A percentile compares a stretch with the other conserved stretches of the same genome.
Evolutionary conservation across 2,113 vertebrate species (phyloP).

Genomic region (Uropsilus gracilis): DNA sequence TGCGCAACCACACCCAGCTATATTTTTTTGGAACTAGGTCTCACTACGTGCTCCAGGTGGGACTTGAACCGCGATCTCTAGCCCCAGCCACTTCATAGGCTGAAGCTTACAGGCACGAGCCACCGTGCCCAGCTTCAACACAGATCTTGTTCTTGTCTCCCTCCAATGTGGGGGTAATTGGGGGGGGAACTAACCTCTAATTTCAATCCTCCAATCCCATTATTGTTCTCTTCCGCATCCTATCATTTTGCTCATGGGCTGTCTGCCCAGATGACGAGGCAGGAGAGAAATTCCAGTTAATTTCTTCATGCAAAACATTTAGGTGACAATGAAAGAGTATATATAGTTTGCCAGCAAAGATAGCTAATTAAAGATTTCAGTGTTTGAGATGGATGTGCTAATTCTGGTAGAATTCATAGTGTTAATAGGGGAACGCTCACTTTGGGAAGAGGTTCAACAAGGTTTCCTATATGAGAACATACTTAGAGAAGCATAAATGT

Average conservation of each 20-base stretch:
- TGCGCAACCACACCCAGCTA: too few species aligned
- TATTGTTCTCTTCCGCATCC: not conserved
- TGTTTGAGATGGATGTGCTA: not conserved
- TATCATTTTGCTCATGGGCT: not conserved
- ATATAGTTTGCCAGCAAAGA: not conserved
- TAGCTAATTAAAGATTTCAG: not conserved
- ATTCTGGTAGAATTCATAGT: not conserved
- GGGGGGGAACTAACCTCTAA: not conserved
- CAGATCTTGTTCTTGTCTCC: not conserved
- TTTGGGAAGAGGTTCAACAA: not conserved
- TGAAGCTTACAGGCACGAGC: too few species aligned
- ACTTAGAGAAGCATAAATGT: not conserved
- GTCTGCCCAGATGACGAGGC: not conserved
- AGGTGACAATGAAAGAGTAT: not conserved
- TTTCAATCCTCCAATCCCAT: not conserved
- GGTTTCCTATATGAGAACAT: not conserved
- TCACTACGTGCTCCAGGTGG: too few species aligned
- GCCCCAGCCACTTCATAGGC: too few species aligned
- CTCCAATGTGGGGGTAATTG: not conserved
- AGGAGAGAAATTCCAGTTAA: not conserved
- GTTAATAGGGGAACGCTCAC: not conserved
- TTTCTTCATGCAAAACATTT: not conserved
- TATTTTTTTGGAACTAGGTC: too few species aligned
- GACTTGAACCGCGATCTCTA: too few species aligned
- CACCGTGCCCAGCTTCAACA: too few species aligned